A percentile compares a stretch with the other conserved stretches of the same genome.
Evolutionary conservation across 2,113 vertebrate species (phyloP).

Genomic region (Caranx ignobilis): DNA sequence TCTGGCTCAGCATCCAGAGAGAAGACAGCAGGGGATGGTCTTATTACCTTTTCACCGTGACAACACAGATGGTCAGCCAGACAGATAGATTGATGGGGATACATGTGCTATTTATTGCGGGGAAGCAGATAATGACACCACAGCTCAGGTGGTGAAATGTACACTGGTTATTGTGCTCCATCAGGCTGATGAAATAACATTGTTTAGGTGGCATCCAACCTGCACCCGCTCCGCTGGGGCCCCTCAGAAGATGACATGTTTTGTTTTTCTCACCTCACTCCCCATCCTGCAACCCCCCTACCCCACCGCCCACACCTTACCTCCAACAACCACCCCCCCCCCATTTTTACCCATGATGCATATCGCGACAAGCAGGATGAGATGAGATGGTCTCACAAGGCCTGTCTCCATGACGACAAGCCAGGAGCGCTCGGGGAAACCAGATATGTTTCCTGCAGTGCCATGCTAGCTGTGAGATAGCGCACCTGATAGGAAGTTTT

Average conservation of each 20-base stretch:
- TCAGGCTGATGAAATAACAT: constrained; percentile 78
- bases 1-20: constrained; percentile 60
- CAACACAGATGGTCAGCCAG: constrained; percentile 78
- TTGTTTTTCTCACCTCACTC: constrained; percentile 70
- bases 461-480: constrained; percentile 30
- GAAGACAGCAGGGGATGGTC: constrained; percentile 58
- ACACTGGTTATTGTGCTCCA: constrained; percentile 78
- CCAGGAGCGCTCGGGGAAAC: constrained; percentile 47
- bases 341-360: constrained; percentile 65
- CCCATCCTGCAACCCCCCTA: neutral
- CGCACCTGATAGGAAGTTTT: constrained; percentile 46
- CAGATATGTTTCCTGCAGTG: constrained; percentile 65
- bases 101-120: constrained; percentile 64
- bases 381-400: constrained; percentile 71
- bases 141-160: constrained; percentile 79
- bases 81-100: constrained; percentile 76
- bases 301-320: neutral
- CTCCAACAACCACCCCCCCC: neutral
- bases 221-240: constrained; percentile 61
- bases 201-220: constrained; percentile 67
- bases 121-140: constrained; percentile 73
- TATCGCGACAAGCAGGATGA: constrained; percentile 65
- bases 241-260: constrained; percentile 66
- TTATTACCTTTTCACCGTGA: constrained; percentile 72
- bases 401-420: constrained; percentile 78